Percentiles rank a stretch among this genome's conserved stretches.
Evolutionary conservation across 2,888 invertebrate species (phyloP).

Genomic region (Polydrusus pterygomalis): DNA sequence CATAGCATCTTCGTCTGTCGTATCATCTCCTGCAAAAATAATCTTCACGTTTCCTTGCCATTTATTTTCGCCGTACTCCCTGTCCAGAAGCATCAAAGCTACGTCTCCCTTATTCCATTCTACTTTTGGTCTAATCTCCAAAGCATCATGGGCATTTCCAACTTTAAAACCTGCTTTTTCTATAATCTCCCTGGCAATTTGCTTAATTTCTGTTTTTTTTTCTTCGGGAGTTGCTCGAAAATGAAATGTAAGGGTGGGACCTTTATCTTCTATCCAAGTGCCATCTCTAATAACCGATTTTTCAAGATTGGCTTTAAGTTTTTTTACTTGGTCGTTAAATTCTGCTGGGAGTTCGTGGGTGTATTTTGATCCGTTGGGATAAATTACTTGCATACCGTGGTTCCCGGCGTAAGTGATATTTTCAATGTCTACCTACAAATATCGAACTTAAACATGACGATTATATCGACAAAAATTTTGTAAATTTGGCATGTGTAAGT

Average conservation of each 20-base stretch:
- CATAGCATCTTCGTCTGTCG: constrained; percentile 93
- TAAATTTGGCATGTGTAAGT: no score
- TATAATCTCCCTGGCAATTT: constrained; percentile 82
- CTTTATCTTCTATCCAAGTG: constrained; percentile 94
- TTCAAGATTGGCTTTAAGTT: constrained; percentile 84
- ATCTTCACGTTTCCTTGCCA: constrained; percentile 92
- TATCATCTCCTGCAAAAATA: constrained; percentile 91
- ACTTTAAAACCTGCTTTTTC: constrained; percentile 85
- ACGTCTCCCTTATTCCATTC: constrained; percentile 94
- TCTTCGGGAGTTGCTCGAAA: constrained; percentile 86
- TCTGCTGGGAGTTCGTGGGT: constrained; percentile 92
- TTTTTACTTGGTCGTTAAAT: constrained; percentile 84
- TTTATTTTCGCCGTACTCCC: constrained; percentile 87
- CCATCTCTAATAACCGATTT: constrained; percentile 90
- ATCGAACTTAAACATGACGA: not conserved
- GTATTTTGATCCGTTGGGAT: constrained; percentile 91
- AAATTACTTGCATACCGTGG: constrained; percentile 90
- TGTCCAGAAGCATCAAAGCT: constrained; percentile 89
- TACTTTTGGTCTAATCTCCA: constrained; percentile 92
- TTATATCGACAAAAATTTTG: no score
- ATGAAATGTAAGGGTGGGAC: constrained; percentile 89
- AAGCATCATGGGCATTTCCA: constrained; percentile 87
- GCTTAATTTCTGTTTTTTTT: constrained; percentile 77
- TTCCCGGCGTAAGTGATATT: constrained; percentile 93
- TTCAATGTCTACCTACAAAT: constrained; percentile 83